Base-by-base conservation (phyloP, 1,140 invertebrate genomes). In the Zaprionus vittiger region DNA sequence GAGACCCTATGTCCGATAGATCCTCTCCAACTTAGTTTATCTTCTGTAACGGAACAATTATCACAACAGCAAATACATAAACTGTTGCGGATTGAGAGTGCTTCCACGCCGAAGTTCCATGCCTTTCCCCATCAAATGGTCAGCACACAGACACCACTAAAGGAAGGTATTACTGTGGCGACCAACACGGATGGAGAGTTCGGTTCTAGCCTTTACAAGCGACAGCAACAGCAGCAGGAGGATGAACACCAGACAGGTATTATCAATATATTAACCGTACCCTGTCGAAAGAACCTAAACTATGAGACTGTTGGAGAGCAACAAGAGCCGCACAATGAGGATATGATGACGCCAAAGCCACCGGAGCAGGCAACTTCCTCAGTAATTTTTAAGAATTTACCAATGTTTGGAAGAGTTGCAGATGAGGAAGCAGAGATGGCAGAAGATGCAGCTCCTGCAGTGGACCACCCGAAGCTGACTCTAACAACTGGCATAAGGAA, bases 181-280 rank as follows among this genome's bases (percentile, higher is more conserved):
- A 64, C 69, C 26, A 56, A 17, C 31, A 64, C 37, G 7, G 68
- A 64, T 24, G 38, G 1, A 20, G 20, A 37, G 3, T 44, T 70
- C 24, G n/a, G 20, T 9, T 31, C 5, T 2, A 15, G 17, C 0
- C 9, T 20, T n/a, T 12, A 7, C 11, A 63, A 47, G 1, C 26
- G n/a, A 20, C 17, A n/a, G 41, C 17, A 54, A 9, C 49, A 26
- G 12, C 7, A 12, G 1, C 37, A 26, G 28, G 57, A 22, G n/a
- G 5, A 41, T n/a, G 12, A 12, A 6, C 2, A 15, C 5, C 66
- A 60, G 12, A 2, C 49, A 14, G 66, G 61, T 4, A 34, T 49
- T 14, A 85, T 84, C 1, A 84, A 85, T 49, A 75, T 84, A n/a
- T 55, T 86, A 4, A 61, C 59, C 9, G 64, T 55, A 26, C 75